Conservation (phyloP, 2,113 vertebrate genomes). For the Rhabdornis inornatus region DNA sequence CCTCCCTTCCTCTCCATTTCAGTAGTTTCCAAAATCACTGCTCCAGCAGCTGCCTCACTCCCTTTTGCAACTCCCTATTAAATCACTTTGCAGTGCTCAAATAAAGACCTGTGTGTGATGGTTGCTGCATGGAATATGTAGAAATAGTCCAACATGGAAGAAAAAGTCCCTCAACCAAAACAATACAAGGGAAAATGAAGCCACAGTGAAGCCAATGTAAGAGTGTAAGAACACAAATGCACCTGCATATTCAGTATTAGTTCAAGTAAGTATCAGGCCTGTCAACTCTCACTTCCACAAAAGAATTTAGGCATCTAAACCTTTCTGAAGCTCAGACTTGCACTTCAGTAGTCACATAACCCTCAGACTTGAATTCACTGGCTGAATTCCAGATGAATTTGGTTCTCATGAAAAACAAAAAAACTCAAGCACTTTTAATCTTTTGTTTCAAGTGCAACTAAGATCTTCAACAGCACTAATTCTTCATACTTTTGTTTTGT, state of each 20-base stretch:
- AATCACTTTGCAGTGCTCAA: background rate
- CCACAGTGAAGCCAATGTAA: background rate
- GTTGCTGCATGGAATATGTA: background rate
- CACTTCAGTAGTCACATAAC: background rate
- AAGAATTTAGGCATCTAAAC: background rate
- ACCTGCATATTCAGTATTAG: background rate
- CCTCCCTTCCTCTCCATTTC: background rate
- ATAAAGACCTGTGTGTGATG: background rate
- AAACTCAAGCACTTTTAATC: background rate
- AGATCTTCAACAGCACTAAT: background rate
- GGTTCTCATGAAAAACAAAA: background rate
- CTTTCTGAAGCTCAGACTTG: background rate
- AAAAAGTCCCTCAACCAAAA: background rate
- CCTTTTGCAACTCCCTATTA: background rate
- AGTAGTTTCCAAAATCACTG: background rate
- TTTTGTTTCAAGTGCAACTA: background rate
- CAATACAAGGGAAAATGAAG: background rate
- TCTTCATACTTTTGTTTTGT: background rate
- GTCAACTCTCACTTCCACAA: background rate
- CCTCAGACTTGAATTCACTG: background rate
- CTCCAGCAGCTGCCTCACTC: background rate
- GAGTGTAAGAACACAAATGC: background rate
- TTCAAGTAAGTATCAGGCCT: background rate
- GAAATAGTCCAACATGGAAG: background rate
- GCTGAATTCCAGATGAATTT: background rate